phyloP scores from a whole-genome alignment of 1,140 invertebrate species.

The Trachymyrmex cornetzi region DNA sequence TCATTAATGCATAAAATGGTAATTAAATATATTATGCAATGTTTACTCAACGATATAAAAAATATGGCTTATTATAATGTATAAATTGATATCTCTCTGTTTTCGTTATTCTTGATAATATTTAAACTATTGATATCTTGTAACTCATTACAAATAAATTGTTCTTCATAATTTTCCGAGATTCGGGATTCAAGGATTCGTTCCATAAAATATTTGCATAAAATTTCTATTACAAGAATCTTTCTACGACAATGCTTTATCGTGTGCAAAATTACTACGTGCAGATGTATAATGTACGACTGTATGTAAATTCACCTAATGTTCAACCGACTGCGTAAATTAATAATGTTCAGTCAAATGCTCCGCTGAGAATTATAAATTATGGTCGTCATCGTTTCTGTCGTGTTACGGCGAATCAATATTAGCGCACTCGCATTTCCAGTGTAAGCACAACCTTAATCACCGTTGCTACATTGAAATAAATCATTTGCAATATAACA shows the following conservation, averaged over 20 bases:
- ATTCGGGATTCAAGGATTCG: neutral
- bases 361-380: constrained; percentile 61
- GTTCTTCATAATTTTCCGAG: neutral
- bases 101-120: neutral
- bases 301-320: constrained; percentile 39
- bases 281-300: neutral
- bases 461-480: constrained; percentile 43
- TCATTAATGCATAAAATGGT: constrained; percentile 5
- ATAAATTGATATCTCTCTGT: neutral
- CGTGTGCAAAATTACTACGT: neutral
- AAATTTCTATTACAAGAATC: neutral
- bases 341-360: constrained; percentile 57
- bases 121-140: neutral
- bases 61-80: neutral
- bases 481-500: constrained; percentile 50
- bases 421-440: constrained; percentile 60
- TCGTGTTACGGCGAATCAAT: constrained; percentile 64
- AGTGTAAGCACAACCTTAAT: constrained; percentile 56
- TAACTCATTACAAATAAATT: neutral
- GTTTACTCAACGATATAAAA: neutral
- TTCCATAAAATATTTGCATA: neutral
- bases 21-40: constrained; percentile 3
- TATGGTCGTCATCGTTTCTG: constrained; percentile 67
- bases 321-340: constrained; percentile 40
- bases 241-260: constrained; percentile 9